phyloP scores from a whole-genome alignment of 2,797 vertebrate genomes.

The Periparus ater region DNA sequence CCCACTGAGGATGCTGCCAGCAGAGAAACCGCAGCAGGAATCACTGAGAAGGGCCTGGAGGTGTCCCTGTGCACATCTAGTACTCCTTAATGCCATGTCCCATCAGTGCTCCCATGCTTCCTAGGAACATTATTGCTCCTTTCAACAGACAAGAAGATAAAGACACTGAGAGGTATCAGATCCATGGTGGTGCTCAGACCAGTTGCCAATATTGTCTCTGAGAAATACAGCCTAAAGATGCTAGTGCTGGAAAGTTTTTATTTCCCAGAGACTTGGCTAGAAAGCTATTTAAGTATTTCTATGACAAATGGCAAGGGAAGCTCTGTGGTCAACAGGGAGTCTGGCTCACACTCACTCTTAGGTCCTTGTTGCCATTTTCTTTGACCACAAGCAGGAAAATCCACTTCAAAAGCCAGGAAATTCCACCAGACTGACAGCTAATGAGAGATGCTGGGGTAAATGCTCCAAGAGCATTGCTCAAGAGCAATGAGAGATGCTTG shows the following conservation, averaged over 20 bases:
- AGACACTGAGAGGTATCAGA: background rate
- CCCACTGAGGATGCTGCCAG: background rate
- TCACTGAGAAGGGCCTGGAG: background rate
- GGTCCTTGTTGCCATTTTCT: constrained; percentile 6
- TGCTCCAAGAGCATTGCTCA: too few species aligned
- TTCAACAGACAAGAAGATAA: background rate
- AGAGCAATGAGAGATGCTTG: constrained; percentile 20
- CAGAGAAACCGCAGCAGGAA: background rate
- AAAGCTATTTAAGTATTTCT: constrained; percentile 8
- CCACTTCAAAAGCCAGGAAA: constrained; percentile 38
- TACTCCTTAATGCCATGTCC: background rate
- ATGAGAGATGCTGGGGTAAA: background rate
- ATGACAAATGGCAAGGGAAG: background rate
- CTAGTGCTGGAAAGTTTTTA: background rate
- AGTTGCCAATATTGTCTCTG: background rate
- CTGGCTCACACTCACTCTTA: background rate
- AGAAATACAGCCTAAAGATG: background rate
- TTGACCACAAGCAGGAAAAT: constrained; percentile 20
- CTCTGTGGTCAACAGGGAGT: background rate
- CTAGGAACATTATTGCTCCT: background rate
- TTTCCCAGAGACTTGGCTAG: background rate
- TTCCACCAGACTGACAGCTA: constrained; percentile 46
- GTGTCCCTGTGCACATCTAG: background rate
- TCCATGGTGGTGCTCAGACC: background rate
- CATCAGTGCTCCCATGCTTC: background rate